A percentile compares a stretch with the other conserved stretches of the same genome.
Conservation (phyloP, 1,140 invertebrate genomes). For the Euschistus heros region DNA sequence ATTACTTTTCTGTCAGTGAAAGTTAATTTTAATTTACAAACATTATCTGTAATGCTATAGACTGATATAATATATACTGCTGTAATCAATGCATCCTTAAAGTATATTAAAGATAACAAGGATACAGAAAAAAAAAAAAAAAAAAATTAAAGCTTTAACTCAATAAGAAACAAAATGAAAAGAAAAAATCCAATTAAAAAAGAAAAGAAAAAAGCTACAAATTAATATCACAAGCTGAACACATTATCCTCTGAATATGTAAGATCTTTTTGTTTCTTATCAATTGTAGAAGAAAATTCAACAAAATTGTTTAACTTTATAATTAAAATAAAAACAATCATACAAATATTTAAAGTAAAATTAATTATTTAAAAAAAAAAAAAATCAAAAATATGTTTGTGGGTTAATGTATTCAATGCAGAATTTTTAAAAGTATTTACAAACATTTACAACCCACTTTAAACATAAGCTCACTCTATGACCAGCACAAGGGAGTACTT, state of each 20-base stretch:
- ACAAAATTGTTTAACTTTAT: neutral
- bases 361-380: neutral
- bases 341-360: neutral
- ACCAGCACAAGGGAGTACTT: conserved; percentile 3
- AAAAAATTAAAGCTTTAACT: too few relatives aligned
- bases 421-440: neutral
- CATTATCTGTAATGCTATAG: too few relatives aligned
- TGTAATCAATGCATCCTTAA: too few relatives aligned
- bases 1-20: too few relatives aligned
- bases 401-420: neutral
- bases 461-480: neutral
- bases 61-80: too few relatives aligned
- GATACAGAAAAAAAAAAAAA: too few relatives aligned
- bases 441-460: conserved; percentile 8
- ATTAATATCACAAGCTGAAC: conserved; percentile 20
- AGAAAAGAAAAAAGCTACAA: conserved; percentile 4
- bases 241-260: conserved; percentile 4
- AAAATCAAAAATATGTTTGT: neutral
- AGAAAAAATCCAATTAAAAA: neutral
- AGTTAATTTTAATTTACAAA: too few relatives aligned
- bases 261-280: neutral
- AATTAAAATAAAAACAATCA: neutral
- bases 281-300: neutral
- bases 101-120: too few relatives aligned
- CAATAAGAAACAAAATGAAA: too few relatives aligned